phyloP scores from a whole-genome alignment of 2,888 invertebrate species.

The Eristalinus aeneus region DNA sequence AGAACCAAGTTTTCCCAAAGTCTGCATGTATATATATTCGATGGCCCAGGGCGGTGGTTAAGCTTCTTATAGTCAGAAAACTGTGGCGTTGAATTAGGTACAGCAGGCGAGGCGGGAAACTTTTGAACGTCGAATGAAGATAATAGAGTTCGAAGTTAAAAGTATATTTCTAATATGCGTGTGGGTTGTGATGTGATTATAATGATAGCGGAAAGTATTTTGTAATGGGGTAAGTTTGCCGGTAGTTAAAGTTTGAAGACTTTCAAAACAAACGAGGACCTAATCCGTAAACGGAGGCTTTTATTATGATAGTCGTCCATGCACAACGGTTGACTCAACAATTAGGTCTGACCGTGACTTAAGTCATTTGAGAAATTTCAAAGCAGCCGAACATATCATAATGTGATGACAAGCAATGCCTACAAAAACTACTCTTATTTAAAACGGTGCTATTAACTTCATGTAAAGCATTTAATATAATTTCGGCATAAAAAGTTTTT shows the following conservation, averaged over 20 bases:
- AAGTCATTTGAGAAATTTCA: too few species aligned
- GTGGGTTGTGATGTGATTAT: constrained; percentile 68
- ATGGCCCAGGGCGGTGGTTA: constrained; percentile 21
- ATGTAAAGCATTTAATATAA: too few species aligned
- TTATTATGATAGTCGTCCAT: not conserved
- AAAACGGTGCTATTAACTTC: too few species aligned
- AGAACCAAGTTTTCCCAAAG: constrained; percentile 65
- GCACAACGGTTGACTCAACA: too few species aligned
- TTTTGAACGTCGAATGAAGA: constrained; percentile 51
- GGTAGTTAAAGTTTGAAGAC: constrained; percentile 9
- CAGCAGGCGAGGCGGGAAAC: constrained; percentile 44
- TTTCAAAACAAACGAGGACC: not conserved
- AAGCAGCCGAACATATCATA: too few species aligned
- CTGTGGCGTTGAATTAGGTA: constrained; percentile 46
- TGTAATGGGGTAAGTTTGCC: constrained; percentile 26
- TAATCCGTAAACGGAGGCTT: not conserved
- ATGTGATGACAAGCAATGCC: too few species aligned
- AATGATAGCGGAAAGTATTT: constrained; percentile 60
- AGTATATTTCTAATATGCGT: constrained; percentile 64
- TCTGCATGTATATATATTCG: constrained; percentile 28
- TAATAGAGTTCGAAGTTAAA: constrained; percentile 67
- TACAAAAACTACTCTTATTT: too few species aligned
- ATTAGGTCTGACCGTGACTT: too few species aligned
- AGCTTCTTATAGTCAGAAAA: constrained; percentile 63
- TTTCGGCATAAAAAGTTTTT: too few species aligned